phyloP scores from a whole-genome alignment of 2,888 invertebrate genomes.

The Heliconius sara region DNA sequence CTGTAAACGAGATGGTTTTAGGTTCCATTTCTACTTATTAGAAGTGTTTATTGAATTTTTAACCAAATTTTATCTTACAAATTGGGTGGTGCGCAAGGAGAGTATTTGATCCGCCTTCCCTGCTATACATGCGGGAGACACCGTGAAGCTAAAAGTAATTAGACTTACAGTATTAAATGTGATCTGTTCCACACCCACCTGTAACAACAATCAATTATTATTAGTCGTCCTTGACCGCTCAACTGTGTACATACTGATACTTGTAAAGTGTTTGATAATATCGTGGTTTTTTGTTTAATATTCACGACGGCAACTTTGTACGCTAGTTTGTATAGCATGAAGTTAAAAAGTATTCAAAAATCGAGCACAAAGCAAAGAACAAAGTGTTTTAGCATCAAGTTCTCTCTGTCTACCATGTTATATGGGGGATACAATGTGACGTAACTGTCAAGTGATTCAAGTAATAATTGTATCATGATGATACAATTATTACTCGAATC shows the following conservation, averaged over 20 bases:
- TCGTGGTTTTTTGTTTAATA: not conserved
- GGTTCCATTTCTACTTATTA: too few species aligned
- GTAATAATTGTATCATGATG: too few species aligned
- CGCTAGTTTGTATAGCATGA: too few species aligned
- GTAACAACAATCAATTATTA: conserved; percentile 38
- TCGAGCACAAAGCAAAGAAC: too few species aligned
- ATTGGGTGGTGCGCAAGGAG: too few species aligned
- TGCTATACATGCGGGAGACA: not conserved
- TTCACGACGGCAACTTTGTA: too few species aligned
- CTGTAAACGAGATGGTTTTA: too few species aligned
- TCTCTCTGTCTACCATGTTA: not conserved
- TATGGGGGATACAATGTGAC: not conserved
- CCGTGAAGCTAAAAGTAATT: conserved; percentile 15
- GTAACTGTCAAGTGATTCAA: not conserved
- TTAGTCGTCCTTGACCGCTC: not conserved
- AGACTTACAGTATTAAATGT: conserved; percentile 32
- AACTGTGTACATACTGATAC: not conserved
- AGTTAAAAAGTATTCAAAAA: too few species aligned
- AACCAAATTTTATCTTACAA: too few species aligned
- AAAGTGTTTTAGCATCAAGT: too few species aligned
- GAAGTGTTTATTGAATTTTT: too few species aligned
- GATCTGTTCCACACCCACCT: conserved; percentile 46
- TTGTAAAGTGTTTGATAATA: not conserved
- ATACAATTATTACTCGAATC: too few species aligned
- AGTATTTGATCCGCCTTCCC: not conserved